Evolutionary conservation across 2,113 vertebrate genomes (phyloP), one percentile per base, ranked within the genome.

Genomic region (Nothobranchius kuhntae): DNA sequence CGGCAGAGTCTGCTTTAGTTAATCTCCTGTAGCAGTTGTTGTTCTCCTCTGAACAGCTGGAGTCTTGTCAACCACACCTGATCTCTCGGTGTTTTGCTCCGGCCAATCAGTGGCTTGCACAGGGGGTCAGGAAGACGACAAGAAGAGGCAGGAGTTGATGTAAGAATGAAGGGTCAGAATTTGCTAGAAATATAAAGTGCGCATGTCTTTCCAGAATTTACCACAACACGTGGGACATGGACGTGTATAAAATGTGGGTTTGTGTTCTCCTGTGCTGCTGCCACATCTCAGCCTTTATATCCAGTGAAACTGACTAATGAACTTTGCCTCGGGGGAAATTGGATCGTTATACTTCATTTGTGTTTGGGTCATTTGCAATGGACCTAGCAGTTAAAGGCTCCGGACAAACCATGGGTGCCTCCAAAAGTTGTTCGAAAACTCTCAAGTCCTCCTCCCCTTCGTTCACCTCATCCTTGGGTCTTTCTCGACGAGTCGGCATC

Each of bases 401-500:
- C 2, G 24, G 30, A 3, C 63, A 53, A 66, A 64, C 59, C 13
- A 51, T 6, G 13, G 50, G 13, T 26, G 7, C 38, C 26, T 61
- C 64, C 35, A 70, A 35, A 65, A n/a, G 42, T 26, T n/a, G 11
- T 61, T 61, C 47, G 12, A 77, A 44, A 47, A 61, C n/a, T 3
- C 13, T 57, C 2, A 74, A 50, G 40, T 5, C 5, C 0, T 42
- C 70, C 14, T 70, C 64, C 6, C 14, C 71, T 15, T 87, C 68
- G 13, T 75, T 55, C 1, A 1, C 61, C 13, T 73, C 86, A 24
- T 88, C 90, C 10, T 87, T 89, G 57, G 83, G 92, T 59, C 86
- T 93, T 53, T 92, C 94, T 0, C 81, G 87, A 54, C 86, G 89
- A 48, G 90, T 93, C 77, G 91, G 91, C 15, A 84, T 94, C 68